These are phyloP conservation scores for Sebastes cheni DNA, from an alignment of 2,797 vertebrate species.

Conservation along the genomic window DNA sequence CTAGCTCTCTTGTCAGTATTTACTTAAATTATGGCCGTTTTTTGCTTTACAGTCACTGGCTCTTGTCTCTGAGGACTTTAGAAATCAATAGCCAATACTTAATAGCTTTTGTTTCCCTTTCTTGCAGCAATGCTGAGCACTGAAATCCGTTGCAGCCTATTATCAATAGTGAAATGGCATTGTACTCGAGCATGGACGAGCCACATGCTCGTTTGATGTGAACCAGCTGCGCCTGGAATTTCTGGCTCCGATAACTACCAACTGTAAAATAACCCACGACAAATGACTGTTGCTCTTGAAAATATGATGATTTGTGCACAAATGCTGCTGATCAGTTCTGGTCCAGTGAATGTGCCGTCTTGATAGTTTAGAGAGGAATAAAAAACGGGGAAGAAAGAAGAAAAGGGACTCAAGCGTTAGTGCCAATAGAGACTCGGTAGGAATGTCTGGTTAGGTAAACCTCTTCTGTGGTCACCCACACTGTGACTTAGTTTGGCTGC, in stretches of 20 bases:
- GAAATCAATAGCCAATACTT: background rate
- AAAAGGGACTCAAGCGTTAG: background rate
- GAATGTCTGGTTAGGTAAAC: slow-evolving; percentile 27
- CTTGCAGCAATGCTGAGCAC: background rate
- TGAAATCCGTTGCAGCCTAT: background rate
- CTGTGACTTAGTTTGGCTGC: slow-evolving; percentile 2
- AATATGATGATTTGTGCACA: background rate
- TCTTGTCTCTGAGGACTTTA: background rate
- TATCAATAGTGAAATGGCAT: background rate
- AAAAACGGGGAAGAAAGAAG: background rate
- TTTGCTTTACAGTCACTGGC: background rate
- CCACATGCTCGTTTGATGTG: slow-evolving; percentile 22
- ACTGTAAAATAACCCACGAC: background rate
- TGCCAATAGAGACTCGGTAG: background rate
- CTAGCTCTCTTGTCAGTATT: background rate
- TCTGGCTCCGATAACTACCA: background rate
- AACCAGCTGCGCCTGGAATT: slow-evolving; percentile 45
- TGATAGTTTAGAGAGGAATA: background rate
- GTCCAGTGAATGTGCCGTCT: background rate
- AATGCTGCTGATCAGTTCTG: background rate
- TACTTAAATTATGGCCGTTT: background rate
- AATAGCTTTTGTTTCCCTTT: background rate
- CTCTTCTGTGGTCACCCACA: background rate
- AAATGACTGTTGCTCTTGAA: background rate
- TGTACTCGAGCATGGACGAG: background rate